Conservation (phyloP, 2,888 invertebrate species). For the Lottia scabra region DNA sequence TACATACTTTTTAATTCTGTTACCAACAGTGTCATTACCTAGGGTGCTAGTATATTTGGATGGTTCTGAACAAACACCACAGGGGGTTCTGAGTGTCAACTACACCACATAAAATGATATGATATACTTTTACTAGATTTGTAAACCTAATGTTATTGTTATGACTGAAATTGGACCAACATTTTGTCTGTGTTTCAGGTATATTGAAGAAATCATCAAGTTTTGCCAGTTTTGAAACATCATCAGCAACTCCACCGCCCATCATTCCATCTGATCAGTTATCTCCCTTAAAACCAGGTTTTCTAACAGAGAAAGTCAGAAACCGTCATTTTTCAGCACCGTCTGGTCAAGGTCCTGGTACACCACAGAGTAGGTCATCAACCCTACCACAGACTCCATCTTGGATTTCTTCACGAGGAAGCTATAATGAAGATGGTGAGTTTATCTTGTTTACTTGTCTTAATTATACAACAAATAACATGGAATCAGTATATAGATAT, state of each 20-base stretch:
- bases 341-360: slow-evolving; percentile 50
- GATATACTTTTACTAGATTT: no score
- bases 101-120: no score
- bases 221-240: slow-evolving; percentile 52
- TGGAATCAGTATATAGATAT: no score
- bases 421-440: slow-evolving; percentile 51
- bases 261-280: not conserved
- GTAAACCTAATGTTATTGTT: no score
- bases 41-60: no score
- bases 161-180: no score
- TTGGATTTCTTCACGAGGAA: slow-evolving; percentile 54
- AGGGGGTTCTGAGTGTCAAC: no score
- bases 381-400: slow-evolving; percentile 58
- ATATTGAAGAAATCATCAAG: slow-evolving; percentile 54
- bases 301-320: slow-evolving; percentile 29
- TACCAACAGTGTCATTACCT: no score
- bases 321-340: slow-evolving; percentile 59
- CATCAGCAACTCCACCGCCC: slow-evolving; percentile 9
- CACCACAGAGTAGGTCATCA: slow-evolving; percentile 46
- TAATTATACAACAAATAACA: no score
- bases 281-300: slow-evolving; percentile 23
- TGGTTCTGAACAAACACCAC: no score
- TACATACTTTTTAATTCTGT: no score
- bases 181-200: slow-evolving; percentile 21
- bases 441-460: not conserved